Base-by-base conservation (phyloP, 1,140 invertebrate species). In the Oryctes rhinoceros region DNA sequence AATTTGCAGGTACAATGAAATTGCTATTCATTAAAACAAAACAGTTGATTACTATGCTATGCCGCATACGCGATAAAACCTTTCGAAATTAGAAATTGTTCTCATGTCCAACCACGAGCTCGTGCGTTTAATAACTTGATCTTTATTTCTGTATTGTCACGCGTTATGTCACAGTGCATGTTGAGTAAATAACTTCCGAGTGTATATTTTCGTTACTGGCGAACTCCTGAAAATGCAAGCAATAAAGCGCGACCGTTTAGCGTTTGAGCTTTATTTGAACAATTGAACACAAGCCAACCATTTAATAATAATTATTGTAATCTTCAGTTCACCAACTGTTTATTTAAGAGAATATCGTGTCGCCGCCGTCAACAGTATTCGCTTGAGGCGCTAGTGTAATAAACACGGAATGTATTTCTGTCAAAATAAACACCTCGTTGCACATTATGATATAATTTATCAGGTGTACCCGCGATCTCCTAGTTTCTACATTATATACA, bases 241-340 rank as follows among this genome's bases (percentile, higher is more conserved):
- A 59, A 59, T 59, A 59, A 15, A 59, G 13, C 15, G 53, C 53
- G 53, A 24, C 4, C 35, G 35, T 71, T 71, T 71, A 71, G 65
- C 35, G 24, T 24, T 71, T 71, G 65, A 71, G 13, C 18, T 71
- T 71, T 71, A 71, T 71, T 71, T 71, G 65, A 71, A 71, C 24
- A 30, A 71, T 71, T 71, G 65, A 71, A 71, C 9, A 24, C 24
- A 71, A 71, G 65, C 65, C 65, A 71, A 71, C 18, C 20, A 15
- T 71, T 71, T 71, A 71, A 71, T 71, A 71, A 71, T 71, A 30
- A 71, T 71, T 24, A 71, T 71, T 71, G 65, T 71, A 35, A 71
- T 59, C 53, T 10, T 71, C 20, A 37, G 65, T 30, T 35, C 4
- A 30, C 65, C 65, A 71, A 37, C 11, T 35, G 65, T 71, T 71